Conservation (phyloP, 2,888 invertebrate species). For the Cerastoderma edule region DNA sequence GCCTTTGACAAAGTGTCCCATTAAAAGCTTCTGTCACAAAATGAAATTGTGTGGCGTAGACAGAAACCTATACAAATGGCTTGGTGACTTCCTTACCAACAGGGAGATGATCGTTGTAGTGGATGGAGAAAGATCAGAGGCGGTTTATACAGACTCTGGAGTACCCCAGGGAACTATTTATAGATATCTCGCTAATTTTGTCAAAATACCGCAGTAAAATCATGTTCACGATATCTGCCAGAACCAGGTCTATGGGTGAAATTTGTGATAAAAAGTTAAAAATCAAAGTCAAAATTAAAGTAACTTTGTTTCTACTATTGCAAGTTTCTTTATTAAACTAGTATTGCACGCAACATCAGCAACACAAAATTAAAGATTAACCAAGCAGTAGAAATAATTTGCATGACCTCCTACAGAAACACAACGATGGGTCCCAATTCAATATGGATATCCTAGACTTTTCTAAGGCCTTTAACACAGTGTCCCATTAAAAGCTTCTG, state of each 20-base stretch:
- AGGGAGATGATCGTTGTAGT: conserved; percentile 26
- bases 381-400: too few relatives aligned
- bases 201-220: too few relatives aligned
- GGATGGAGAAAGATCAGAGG: conserved; percentile 29
- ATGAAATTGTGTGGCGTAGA: conserved; percentile 42
- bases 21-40: conserved; percentile 41
- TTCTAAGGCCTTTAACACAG: conserved; percentile 49
- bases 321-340: too few relatives aligned
- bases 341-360: too few relatives aligned
- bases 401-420: conserved; percentile 31
- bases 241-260: too few relatives aligned
- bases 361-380: too few relatives aligned
- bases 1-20: conserved; percentile 53
- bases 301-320: too few relatives aligned
- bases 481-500: conserved; percentile 40
- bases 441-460: conserved; percentile 49
- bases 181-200: too few relatives aligned
- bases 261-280: too few relatives aligned
- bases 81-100: conserved; percentile 36
- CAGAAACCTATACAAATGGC: conserved; percentile 33
- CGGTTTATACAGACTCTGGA: conserved; percentile 30
- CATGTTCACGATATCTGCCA: too few relatives aligned
- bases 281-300: too few relatives aligned
- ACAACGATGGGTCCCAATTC: conserved; percentile 29
- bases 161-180: too few relatives aligned